These are phyloP conservation scores for Stichopus horrens DNA, from an alignment of 53 echinoderm and acorn worm genomes.

Conservation along the genomic window DNA sequence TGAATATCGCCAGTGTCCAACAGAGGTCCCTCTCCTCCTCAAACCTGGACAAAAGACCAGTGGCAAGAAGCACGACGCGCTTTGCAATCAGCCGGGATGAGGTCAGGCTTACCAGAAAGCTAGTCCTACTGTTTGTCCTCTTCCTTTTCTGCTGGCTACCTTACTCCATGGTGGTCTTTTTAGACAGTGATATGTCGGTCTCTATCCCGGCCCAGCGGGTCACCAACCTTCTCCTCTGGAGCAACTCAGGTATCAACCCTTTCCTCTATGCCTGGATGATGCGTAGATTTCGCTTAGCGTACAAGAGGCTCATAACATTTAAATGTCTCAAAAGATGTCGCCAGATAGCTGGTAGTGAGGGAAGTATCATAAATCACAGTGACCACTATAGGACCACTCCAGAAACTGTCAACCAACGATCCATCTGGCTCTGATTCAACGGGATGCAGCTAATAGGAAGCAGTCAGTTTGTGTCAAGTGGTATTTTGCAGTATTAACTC, in stretches of 20 bases:
- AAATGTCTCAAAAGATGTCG: slow-evolving; percentile 23
- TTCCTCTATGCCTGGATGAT: slow-evolving; percentile 88
- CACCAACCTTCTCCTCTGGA: slow-evolving; percentile 73
- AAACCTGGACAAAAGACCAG: background rate
- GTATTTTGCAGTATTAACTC: no score
- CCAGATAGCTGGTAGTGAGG: background rate
- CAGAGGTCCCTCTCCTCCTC: slow-evolving; percentile 24
- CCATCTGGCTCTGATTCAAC: slow-evolving; percentile 5
- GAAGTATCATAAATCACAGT: slow-evolving; percentile 12
- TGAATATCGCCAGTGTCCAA: slow-evolving; percentile 49
- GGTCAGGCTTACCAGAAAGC: slow-evolving; percentile 74
- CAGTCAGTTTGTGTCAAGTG: no score
- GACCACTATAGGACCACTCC: background rate
- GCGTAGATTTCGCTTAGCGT: slow-evolving; percentile 68
- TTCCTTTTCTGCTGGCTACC: slow-evolving; percentile 86
- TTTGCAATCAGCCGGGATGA: slow-evolving; percentile 73
- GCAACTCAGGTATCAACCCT: slow-evolving; percentile 71
- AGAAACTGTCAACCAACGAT: slow-evolving; percentile 17
- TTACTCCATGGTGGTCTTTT: slow-evolving; percentile 71
- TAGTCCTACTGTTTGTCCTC: slow-evolving; percentile 72
- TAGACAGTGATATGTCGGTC: slow-evolving; percentile 56
- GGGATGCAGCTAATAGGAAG: no score
- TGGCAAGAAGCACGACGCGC: background rate
- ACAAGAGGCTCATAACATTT: slow-evolving; percentile 60
- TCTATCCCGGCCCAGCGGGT: slow-evolving; percentile 58